These are phyloP conservation scores for Tipula unca DNA, from an alignment of 2,888 invertebrate genomes.

Conservation along the genomic window DNA sequence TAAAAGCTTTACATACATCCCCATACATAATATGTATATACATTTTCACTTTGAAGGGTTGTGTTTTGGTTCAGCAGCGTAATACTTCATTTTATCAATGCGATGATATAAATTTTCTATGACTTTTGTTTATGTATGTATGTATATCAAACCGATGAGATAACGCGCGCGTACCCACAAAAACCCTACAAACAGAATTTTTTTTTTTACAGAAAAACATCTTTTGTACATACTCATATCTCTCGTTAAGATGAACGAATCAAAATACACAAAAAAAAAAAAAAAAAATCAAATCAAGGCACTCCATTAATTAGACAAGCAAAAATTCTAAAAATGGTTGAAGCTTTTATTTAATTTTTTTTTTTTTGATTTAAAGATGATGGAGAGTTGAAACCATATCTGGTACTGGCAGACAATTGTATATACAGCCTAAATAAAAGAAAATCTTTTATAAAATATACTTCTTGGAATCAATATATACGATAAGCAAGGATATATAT, in stretches of 20 bases:
- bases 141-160: not conserved
- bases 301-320: not conserved
- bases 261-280: not conserved
- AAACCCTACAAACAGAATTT: not conserved
- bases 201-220: not conserved
- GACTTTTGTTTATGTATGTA: not conserved
- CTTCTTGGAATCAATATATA: too few species aligned
- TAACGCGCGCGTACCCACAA: not conserved
- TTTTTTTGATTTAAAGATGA: not conserved
- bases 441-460: not conserved
- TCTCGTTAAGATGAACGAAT: not conserved
- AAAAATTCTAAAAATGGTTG: not conserved
- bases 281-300: not conserved
- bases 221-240: not conserved
- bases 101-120: not conserved
- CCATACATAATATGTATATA: not conserved
- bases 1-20: not conserved
- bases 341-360: not conserved
- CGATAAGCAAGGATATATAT: too few species aligned
- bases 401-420: not conserved
- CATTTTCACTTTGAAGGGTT: slow-evolving; percentile 4
- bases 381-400: not conserved
- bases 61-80: not conserved
- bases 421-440: too few species aligned
- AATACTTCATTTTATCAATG: not conserved